Evolutionary conservation across 2,113 vertebrate species (phyloP).

Genomic region (Ctenodactylus gundi): DNA sequence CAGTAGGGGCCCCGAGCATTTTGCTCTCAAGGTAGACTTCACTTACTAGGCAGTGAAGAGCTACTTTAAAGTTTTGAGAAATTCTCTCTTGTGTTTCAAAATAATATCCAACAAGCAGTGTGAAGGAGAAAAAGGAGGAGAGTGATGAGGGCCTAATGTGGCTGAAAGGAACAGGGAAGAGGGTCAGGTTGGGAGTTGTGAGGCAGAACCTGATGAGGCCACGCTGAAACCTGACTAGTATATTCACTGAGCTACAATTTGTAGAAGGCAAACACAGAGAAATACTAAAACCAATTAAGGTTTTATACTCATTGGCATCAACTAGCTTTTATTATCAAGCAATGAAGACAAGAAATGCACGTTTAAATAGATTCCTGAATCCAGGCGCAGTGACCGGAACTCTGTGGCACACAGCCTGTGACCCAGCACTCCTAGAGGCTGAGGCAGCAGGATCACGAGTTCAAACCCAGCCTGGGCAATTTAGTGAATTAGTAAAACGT

Average conservation of each 20-base stretch:
- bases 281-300: not conserved
- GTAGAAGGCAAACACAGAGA: not conserved
- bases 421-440: no score
- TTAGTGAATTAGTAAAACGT: no score
- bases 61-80: not conserved
- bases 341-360: conserved; percentile 16
- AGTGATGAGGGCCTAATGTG: not conserved
- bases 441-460: no score
- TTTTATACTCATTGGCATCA: conserved; percentile 9
- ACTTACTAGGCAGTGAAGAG: not conserved
- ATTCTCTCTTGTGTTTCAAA: not conserved
- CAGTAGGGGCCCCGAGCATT: not conserved
- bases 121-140: not conserved
- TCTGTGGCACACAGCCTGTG: no score
- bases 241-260: not conserved
- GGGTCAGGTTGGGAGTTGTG: not conserved
- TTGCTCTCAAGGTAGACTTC: not conserved
- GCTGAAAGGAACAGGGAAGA: not conserved
- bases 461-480: no score
- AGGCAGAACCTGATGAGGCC: not conserved
- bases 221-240: not conserved
- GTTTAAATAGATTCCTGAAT: conserved; percentile 41
- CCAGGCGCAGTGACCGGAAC: no score
- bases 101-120: not conserved
- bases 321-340: conserved; percentile 9